Evolutionary conservation across 2,888 invertebrate genomes (phyloP).

Genomic region (Adineta ricciae): DNA sequence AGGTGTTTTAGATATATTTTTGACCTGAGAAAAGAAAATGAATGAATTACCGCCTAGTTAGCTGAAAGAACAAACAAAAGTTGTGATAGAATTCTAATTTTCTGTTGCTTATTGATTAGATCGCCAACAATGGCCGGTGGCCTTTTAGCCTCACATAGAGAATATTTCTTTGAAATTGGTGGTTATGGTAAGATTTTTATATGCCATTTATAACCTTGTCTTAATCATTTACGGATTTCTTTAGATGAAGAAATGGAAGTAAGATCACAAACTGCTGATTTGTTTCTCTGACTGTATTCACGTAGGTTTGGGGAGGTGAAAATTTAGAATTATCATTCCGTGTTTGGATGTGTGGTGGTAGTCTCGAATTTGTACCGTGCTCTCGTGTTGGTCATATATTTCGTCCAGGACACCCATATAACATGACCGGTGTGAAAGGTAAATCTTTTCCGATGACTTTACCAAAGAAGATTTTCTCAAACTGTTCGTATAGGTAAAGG

Average conservation of each 20-base stretch:
- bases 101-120: no score
- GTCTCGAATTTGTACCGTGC: constrained; percentile 82
- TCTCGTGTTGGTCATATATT: constrained; percentile 92
- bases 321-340: constrained; percentile 94
- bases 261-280: no score
- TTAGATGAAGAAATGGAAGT: constrained; percentile 57
- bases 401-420: constrained; percentile 81
- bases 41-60: no score
- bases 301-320: constrained; percentile 57
- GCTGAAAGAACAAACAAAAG: no score
- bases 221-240: no score
- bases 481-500: constrained; percentile 41
- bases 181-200: constrained; percentile 57
- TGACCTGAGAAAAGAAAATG: no score
- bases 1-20: no score
- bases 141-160: constrained; percentile 77
- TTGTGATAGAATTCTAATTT: no score
- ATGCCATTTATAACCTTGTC: no score
- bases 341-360: constrained; percentile 74
- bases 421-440: constrained; percentile 61
- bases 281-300: no score
- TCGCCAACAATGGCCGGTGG: constrained; percentile 99
- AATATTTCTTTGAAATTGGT: constrained; percentile 79
- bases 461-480: background rate
- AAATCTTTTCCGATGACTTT: no score